Evolutionary conservation across 2,888 invertebrate genomes (phyloP).

Genomic region (Ectobius pallidus): DNA sequence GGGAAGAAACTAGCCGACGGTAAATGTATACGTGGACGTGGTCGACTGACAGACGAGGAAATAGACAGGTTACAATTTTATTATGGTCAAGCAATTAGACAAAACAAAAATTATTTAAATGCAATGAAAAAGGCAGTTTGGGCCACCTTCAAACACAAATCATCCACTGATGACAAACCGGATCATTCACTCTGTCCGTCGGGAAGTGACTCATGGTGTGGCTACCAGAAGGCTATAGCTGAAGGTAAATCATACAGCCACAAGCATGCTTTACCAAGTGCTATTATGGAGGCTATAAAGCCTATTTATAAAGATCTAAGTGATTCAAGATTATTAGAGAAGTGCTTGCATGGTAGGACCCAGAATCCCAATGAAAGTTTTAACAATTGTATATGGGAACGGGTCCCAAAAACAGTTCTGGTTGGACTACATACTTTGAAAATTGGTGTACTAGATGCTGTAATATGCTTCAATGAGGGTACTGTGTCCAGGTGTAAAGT

Average conservation of each 20-base stretch:
- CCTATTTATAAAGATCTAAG: not conserved
- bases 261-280: too few species aligned
- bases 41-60: slow-evolving; percentile 25
- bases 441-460: not conserved
- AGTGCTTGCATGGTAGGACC: too few species aligned
- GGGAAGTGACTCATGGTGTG: not conserved
- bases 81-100: slow-evolving; percentile 40
- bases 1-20: slow-evolving; percentile 35
- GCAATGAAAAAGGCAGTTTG: slow-evolving; percentile 39
- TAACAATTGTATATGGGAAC: too few species aligned
- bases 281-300: too few species aligned
- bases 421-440: not conserved
- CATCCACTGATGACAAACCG: slow-evolving; percentile 39
- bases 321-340: not conserved
- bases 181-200: slow-evolving; percentile 38
- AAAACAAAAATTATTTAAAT: slow-evolving; percentile 17
- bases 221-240: not conserved
- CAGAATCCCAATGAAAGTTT: too few species aligned
- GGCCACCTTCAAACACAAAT: slow-evolving; percentile 40
- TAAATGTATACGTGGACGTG: slow-evolving; percentile 25
- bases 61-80: slow-evolving; percentile 35
- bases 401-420: too few species aligned
- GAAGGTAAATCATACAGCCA: too few species aligned
- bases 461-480: not conserved
- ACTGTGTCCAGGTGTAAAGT: not conserved